A percentile compares a stretch with the other conserved stretches of the same genome.
phyloP scores from a whole-genome alignment of 2,113 vertebrate species.

The Python bivittatus region DNA sequence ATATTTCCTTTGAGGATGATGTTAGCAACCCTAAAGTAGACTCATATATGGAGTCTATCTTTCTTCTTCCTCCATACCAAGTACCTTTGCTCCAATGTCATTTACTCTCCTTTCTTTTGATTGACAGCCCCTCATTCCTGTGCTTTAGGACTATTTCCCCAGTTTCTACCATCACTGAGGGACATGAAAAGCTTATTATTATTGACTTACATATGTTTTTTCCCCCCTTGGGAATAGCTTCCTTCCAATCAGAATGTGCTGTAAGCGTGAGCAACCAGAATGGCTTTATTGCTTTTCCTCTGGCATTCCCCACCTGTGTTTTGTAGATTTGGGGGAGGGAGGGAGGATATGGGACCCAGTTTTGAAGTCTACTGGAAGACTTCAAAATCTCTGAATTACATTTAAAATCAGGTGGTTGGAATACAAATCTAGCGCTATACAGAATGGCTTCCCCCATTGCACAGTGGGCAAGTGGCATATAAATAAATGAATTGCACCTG shows the following conservation, averaged over 20 bases:
- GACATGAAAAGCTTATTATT: background rate
- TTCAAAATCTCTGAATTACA: background rate
- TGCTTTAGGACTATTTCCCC: background rate
- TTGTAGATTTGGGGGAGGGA: background rate
- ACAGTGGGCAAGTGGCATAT: background rate
- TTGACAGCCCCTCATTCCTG: background rate
- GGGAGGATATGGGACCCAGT: background rate
- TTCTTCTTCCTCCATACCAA: background rate
- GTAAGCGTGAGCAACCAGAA: background rate
- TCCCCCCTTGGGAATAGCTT: background rate
- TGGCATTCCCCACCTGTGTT: background rate
- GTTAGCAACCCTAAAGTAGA: background rate
- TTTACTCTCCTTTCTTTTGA: background rate
- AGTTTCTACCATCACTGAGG: background rate
- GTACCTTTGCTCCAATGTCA: background rate
- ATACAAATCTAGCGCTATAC: background rate
- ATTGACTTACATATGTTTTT: background rate
- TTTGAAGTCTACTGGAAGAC: background rate
- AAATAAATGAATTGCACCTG: background rate
- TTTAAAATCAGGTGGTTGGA: background rate
- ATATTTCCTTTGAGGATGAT: background rate
- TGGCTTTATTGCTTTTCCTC: background rate
- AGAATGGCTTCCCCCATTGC: background rate
- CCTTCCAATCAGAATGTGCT: background rate
- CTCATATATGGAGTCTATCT: background rate